A percentile compares a stretch with the other conserved stretches of the same genome.
Evolutionary conservation across 2,888 invertebrate species (phyloP).

Genomic region (Plutella xylostella): DNA sequence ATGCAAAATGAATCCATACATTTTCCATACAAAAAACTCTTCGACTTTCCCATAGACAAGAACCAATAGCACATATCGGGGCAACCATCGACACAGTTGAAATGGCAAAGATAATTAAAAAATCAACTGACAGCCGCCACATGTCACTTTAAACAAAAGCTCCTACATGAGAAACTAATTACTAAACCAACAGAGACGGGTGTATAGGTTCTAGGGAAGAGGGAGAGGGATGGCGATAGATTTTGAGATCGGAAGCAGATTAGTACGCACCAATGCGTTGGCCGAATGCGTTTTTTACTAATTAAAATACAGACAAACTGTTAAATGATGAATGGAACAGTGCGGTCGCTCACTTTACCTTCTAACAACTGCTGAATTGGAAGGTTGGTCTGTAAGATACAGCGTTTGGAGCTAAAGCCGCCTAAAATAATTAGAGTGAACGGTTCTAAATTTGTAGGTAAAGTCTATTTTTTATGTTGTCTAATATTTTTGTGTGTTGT

Average conservation of each 20-base stretch:
- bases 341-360: too few species aligned
- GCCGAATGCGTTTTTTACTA: constrained; percentile 55
- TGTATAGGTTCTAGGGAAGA: constrained; percentile 13
- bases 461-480: too few species aligned
- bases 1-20: too few species aligned
- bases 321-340: constrained; percentile 53
- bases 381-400: too few species aligned
- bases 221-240: constrained; percentile 27
- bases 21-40: too few species aligned
- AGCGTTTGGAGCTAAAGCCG: too few species aligned
- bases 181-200: constrained; percentile 34
- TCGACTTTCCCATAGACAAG: too few species aligned
- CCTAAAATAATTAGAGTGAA: too few species aligned
- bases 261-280: constrained; percentile 57
- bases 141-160: constrained; percentile 64
- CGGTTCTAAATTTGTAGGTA: too few species aligned
- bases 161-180: constrained; percentile 65
- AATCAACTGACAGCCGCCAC: constrained; percentile 33
- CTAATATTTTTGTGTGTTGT: too few species aligned
- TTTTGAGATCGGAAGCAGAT: constrained; percentile 60
- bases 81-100: constrained; percentile 1
- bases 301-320: constrained; percentile 60
- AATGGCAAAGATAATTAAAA: constrained; percentile 6
- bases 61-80: too few species aligned
- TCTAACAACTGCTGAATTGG: too few species aligned